Percentiles rank a stretch among this genome's conserved stretches.
Conservation (phyloP, 2,888 invertebrate genomes). For the Lasiommata megera region DNA sequence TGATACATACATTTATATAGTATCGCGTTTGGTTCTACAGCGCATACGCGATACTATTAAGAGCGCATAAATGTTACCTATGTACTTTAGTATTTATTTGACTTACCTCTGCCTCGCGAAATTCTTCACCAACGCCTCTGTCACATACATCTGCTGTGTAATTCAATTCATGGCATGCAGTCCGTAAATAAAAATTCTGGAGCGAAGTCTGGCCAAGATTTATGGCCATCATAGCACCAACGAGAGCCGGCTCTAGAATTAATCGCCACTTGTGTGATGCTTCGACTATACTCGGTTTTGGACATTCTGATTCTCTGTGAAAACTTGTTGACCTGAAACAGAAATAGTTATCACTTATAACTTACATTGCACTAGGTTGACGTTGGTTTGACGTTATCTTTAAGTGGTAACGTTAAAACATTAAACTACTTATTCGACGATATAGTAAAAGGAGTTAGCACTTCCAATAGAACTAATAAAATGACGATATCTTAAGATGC, state of each 20-base stretch:
- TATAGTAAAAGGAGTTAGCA: too few relatives aligned
- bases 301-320: slow-evolving; percentile 35
- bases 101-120: slow-evolving; percentile 61
- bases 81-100: neutral
- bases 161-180: slow-evolving; percentile 86
- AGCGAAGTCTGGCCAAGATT: slow-evolving; percentile 84
- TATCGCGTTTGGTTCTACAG: too few relatives aligned
- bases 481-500: too few relatives aligned
- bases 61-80: too few relatives aligned
- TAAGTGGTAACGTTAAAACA: neutral
- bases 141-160: slow-evolving; percentile 83
- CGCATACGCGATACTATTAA: too few relatives aligned
- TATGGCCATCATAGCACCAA: slow-evolving; percentile 83
- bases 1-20: too few relatives aligned
- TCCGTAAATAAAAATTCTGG: slow-evolving; percentile 87
- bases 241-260: slow-evolving; percentile 86
- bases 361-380: too few relatives aligned
- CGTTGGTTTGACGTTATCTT: neutral
- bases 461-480: too few relatives aligned
- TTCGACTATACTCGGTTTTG: slow-evolving; percentile 23
- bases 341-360: neutral
- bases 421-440: neutral
- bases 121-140: slow-evolving; percentile 71
- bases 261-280: slow-evolving; percentile 61
- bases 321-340: slow-evolving; percentile 40